Base-by-base conservation (phyloP, 2,797 vertebrate species). In the Chaetodon trifasciatus region DNA sequence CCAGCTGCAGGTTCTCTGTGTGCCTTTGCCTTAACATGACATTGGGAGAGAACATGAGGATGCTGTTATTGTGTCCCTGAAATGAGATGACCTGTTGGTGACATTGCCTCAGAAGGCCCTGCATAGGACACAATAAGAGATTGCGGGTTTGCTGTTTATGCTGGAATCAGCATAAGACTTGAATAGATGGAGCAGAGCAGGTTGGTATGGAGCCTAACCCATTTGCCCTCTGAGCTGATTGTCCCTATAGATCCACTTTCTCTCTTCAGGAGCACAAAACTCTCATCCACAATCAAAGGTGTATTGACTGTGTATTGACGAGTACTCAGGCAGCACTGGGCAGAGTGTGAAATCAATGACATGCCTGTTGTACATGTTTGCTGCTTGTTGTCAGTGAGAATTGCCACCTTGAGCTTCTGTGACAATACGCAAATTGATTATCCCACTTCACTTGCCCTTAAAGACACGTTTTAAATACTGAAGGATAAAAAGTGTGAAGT, bases 221-320 rank as follows among this genome's bases (percentile, higher is more conserved):
- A 67, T 86, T 87, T 86, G 88, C 92, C 93, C 91, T 93, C 90
- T 91, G 89, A 86, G 83, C 85, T 91, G 90, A 94, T 93, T 94
- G 92, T 92, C 89, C 90, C 58, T 91, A 94, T 95, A 92, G 94
- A 95, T 95, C 80, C 57, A 63, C 74, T 81, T 83, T 91, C 78
- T 91, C 86, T 92, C 84, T 86, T 91, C 85, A 88, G 76, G 71
- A 90, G 84, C 93, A 91, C 90, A 93, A 91, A 94, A 93, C 92
- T 93, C 89, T 93, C 84, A 84, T 90, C 89, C 90, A 93, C 93
- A 92, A 93, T 94, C 93, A 94, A 92, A 92, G 89, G 82, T 47
- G 81, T 92, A 96, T 96, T 92, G 96, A 96, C 94, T 88, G 86
- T 47, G 82, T 89, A 88, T 92, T 90, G 94, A 94, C 83, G 87